phyloP scores from a whole-genome alignment of 2,113 vertebrate species.

The Peromyscus polionotus region DNA sequence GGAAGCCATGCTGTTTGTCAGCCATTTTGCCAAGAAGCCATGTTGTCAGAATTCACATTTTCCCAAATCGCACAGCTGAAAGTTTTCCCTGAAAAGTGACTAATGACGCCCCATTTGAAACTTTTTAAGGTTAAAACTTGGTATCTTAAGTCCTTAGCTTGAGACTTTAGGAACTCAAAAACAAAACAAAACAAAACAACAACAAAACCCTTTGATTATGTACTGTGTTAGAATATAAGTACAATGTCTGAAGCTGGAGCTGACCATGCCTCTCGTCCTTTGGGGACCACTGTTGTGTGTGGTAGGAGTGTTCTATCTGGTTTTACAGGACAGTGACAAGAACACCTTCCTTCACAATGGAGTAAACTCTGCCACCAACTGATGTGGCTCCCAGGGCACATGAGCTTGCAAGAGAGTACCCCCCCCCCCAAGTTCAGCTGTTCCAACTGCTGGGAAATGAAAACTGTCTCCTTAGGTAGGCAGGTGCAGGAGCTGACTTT shows the following conservation, averaged over 20 bases:
- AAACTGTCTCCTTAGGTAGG: fast-evolving
- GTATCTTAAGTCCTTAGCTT: neutral
- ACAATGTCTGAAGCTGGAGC: neutral
- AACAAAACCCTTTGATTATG: neutral
- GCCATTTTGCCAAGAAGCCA: neutral
- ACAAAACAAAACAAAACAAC: too few species aligned
- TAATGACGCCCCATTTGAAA: too few species aligned
- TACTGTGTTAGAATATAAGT: neutral
- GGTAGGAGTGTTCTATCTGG: neutral
- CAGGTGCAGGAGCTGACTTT: fast-evolving
- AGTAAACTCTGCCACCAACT: neutral
- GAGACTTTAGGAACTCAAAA: neutral
- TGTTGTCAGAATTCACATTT: neutral
- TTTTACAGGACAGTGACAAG: neutral
- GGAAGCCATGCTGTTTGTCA: too few species aligned
- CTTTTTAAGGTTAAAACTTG: neutral
- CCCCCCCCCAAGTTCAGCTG: fast-evolving
- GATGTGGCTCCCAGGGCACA: fast-evolving
- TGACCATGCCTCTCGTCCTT: neutral
- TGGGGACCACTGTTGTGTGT: fast-evolving
- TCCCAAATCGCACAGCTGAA: neutral
- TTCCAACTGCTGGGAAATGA: neutral
- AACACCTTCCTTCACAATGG: neutral
- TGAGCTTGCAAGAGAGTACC: neutral
- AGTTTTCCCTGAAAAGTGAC: neutral